Evolutionary conservation across 2,113 vertebrate genomes (phyloP).

Genomic region (Syngnathus floridae): DNA sequence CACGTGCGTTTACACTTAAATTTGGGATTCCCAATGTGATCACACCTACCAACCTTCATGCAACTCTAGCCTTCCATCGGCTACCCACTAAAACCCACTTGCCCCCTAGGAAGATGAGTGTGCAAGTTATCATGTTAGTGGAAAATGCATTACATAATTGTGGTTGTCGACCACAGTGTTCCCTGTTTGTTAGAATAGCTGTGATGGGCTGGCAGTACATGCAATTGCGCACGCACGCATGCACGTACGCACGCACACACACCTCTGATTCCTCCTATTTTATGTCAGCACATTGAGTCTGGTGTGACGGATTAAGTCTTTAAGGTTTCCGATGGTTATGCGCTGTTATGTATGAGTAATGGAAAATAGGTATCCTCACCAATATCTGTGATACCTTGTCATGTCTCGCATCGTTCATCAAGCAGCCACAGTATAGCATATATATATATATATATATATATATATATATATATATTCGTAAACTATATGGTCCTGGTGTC

Average conservation of each 20-base stretch:
- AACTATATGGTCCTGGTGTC: no score
- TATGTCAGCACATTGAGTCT: slow-evolving; percentile 29
- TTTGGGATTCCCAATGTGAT: slow-evolving; percentile 19
- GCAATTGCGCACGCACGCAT: slow-evolving; percentile 21
- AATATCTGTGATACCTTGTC: slow-evolving; percentile 31
- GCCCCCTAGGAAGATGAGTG: slow-evolving; percentile 55
- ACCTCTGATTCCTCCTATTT: slow-evolving; percentile 14
- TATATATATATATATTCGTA: no score
- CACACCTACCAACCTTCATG: slow-evolving; percentile 15
- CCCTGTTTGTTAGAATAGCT: slow-evolving; percentile 47
- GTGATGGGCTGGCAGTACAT: slow-evolving; percentile 30
- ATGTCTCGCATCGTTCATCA: slow-evolving; percentile 39
- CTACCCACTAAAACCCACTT: not conserved
- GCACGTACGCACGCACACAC: not conserved
- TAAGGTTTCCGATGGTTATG: slow-evolving; percentile 39
- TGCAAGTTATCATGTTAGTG: slow-evolving; percentile 53
- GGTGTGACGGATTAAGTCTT: slow-evolving; percentile 56
- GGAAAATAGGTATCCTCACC: slow-evolving; percentile 25
- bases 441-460: no score
- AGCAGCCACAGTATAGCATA: slow-evolving; percentile 29
- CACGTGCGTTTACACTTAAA: slow-evolving; percentile 10
- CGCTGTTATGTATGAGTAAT: slow-evolving; percentile 38
- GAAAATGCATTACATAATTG: slow-evolving; percentile 61
- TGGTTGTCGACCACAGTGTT: slow-evolving; percentile 24
- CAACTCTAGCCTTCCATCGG: not conserved